Conservation (phyloP, 2,797 vertebrate species). For the Ctenochaetus hawaiiensis region DNA sequence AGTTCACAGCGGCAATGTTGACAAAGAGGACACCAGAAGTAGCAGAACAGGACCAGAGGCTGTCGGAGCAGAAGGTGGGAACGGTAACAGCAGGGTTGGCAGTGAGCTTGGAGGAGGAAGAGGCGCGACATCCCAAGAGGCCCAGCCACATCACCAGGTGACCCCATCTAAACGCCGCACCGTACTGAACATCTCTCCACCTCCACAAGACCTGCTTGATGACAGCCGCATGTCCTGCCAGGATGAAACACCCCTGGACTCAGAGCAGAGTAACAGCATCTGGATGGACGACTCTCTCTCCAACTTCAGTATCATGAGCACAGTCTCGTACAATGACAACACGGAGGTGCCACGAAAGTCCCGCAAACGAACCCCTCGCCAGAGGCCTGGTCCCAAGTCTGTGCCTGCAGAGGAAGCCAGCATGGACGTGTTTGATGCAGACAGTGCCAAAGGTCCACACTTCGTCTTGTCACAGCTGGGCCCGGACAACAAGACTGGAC, state of each 20-base stretch:
- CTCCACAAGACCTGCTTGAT: conserved; percentile 97
- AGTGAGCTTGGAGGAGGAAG: conserved; percentile 69
- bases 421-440: conserved; percentile 99
- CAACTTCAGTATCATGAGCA: conserved; percentile 98
- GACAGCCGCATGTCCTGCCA: conserved; percentile 98
- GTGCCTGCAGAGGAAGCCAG: conserved; percentile 89
- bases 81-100: conserved; percentile 64
- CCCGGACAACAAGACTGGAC: conserved; percentile 93
- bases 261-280: conserved; percentile 98
- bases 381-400: conserved; percentile 95
- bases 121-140: conserved; percentile 75
- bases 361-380: conserved; percentile 96
- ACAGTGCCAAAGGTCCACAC: conserved; percentile 99
- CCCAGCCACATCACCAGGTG: conserved; percentile 89
- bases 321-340: conserved; percentile 98
- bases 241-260: conserved; percentile 92
- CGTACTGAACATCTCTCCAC: conserved; percentile 97
- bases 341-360: conserved; percentile 99
- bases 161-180: conserved; percentile 95
- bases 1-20: conserved; percentile 89
- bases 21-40: conserved; percentile 87
- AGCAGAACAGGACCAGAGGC: conserved; percentile 87
- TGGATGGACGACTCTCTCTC: conserved; percentile 99
- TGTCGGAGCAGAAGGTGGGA: conserved; percentile 72
- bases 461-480: conserved; percentile 98